phyloP scores from a whole-genome alignment of 1,140 invertebrate species.

The Eulimnadia texana region DNA sequence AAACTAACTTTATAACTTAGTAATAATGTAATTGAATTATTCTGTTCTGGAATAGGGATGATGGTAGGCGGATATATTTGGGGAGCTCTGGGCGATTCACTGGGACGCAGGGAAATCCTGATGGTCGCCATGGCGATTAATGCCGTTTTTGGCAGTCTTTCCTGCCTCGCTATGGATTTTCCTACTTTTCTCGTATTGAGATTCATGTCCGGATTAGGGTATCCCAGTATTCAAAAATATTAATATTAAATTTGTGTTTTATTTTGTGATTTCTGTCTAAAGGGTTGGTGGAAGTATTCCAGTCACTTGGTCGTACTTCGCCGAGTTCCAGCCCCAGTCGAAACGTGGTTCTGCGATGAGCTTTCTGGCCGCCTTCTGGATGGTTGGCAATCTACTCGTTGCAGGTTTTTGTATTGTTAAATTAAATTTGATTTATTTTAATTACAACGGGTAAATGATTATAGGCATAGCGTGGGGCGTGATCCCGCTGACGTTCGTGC shows the following conservation, averaged over 20 bases:
- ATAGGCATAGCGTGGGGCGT: slow-evolving; percentile 54
- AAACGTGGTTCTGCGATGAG: slow-evolving; percentile 79
- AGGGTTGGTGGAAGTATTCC: slow-evolving; percentile 86
- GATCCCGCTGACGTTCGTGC: slow-evolving; percentile 47
- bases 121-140: slow-evolving; percentile 80
- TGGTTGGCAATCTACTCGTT: slow-evolving; percentile 71
- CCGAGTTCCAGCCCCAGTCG: slow-evolving; percentile 80
- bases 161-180: slow-evolving; percentile 73
- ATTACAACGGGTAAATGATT: slow-evolving; percentile 15
- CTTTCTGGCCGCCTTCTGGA: slow-evolving; percentile 88
- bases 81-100: slow-evolving; percentile 74
- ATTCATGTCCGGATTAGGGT: slow-evolving; percentile 79
- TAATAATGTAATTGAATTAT: slow-evolving; percentile 25
- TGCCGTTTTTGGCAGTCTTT: slow-evolving; percentile 69
- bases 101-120: slow-evolving; percentile 68
- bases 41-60: too few species aligned
- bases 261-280: not conserved
- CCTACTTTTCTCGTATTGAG: slow-evolving; percentile 74
- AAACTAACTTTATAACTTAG: not conserved
- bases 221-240: not conserved
- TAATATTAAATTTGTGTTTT: not conserved
- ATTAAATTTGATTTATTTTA: slow-evolving; percentile 4
- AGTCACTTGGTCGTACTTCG: slow-evolving; percentile 89
- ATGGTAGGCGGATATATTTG: slow-evolving; percentile 82
- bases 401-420: slow-evolving; percentile 38